Evolutionary conservation across 2,888 invertebrate genomes (phyloP).

Genomic region (Coenonympha glycerion): DNA sequence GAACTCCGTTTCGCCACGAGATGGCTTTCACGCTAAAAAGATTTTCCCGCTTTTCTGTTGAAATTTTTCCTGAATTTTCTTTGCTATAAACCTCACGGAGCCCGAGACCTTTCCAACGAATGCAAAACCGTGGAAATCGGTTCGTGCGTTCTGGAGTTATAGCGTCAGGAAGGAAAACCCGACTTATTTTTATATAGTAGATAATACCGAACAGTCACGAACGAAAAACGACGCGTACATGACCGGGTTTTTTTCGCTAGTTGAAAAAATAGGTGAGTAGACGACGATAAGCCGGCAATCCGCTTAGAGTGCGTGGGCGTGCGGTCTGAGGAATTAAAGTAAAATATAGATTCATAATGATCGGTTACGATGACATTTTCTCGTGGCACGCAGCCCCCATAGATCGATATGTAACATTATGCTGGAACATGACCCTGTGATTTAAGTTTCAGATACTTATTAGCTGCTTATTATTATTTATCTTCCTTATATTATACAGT

Average conservation of each 20-base stretch:
- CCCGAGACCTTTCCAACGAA: too few species aligned
- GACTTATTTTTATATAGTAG: too few species aligned
- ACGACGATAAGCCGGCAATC: conserved; percentile 69
- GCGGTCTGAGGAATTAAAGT: conserved; percentile 55
- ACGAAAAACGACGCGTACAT: neutral
- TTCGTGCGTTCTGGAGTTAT: too few species aligned
- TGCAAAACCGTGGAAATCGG: too few species aligned
- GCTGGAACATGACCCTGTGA: neutral
- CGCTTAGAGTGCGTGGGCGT: conserved; percentile 64
- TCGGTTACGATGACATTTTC: conserved; percentile 30
- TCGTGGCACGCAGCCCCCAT: conserved; percentile 30
- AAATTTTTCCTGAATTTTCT: too few species aligned
- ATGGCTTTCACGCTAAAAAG: too few species aligned
- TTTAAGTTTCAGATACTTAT: neutral
- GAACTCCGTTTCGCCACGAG: too few species aligned
- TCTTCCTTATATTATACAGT: too few species aligned
- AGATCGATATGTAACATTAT: neutral
- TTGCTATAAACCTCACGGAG: too few species aligned
- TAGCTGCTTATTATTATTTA: too few species aligned
- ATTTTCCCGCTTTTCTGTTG: too few species aligned
- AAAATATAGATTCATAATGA: conserved; percentile 67
- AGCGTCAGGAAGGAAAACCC: too few species aligned
- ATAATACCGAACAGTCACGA: conserved; percentile 1
- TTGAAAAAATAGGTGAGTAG: conserved; percentile 63
- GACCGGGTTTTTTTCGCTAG: conserved; percentile 49